These are phyloP conservation scores for Dromiciops gliroides DNA, from an alignment of 2,113 vertebrate species.

Conservation along the genomic window DNA sequence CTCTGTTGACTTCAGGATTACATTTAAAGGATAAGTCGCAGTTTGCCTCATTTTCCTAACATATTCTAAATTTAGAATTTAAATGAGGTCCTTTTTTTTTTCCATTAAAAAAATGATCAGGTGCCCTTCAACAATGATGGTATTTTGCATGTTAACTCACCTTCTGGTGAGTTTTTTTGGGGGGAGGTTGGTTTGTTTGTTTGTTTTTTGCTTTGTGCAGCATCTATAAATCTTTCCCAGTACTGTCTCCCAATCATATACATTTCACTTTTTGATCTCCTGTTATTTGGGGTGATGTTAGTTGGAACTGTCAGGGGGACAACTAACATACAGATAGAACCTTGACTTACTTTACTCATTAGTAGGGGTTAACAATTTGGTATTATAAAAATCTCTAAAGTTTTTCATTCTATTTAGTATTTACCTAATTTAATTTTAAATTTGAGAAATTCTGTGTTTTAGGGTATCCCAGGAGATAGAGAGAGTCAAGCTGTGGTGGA, in stretches of 20 bases:
- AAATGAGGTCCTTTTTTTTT: not conserved
- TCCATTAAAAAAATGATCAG: not conserved
- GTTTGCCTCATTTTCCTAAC: not conserved
- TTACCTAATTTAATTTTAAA: constrained; percentile 53
- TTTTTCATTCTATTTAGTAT: constrained; percentile 39
- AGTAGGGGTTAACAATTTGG: not conserved
- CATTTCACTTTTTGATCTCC: not conserved
- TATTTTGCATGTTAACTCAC: not conserved
- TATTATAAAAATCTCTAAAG: not conserved
- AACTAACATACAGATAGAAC: not conserved
- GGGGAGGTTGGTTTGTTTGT: too few relatives aligned
- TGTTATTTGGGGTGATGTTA: not conserved
- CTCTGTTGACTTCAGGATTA: not conserved
- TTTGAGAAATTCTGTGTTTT: constrained; percentile 61
- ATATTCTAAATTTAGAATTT: not conserved
- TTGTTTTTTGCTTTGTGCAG: too few relatives aligned
- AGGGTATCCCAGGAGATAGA: constrained; percentile 93
- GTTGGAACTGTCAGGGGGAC: not conserved
- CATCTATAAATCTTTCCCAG: not conserved
- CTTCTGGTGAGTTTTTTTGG: too few relatives aligned
- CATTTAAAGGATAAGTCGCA: not conserved
- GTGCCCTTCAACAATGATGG: not conserved
- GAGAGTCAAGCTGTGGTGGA: constrained; percentile 85
- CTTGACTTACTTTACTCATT: not conserved
- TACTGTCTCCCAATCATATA: not conserved